Percentiles rank a stretch among this genome's conserved stretches.
These are phyloP conservation scores for Pollenia griseotomentosa DNA, from an alignment of 2,888 invertebrate species.

Conservation along the genomic window DNA sequence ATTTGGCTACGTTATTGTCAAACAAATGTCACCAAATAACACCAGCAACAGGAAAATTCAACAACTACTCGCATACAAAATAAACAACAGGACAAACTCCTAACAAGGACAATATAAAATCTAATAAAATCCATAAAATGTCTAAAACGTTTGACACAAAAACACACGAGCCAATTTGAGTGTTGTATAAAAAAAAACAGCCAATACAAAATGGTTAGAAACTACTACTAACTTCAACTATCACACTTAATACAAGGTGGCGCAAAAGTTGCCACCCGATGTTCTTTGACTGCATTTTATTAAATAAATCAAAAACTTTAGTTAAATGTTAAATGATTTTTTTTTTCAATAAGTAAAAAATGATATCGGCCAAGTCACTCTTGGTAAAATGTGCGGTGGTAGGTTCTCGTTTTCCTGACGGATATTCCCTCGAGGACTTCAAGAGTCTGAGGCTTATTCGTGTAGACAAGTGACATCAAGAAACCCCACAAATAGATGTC, in stretches of 20 bases:
- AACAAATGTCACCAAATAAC: slow-evolving; percentile 66
- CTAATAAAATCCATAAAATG: slow-evolving; percentile 66
- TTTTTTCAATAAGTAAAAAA: too few relatives aligned
- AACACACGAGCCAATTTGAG: slow-evolving; percentile 47
- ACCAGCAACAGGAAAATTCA: slow-evolving; percentile 31
- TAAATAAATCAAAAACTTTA: too few relatives aligned
- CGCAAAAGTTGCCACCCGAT: too few relatives aligned
- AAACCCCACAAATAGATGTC: too few relatives aligned
- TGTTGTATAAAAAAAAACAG: background rate
- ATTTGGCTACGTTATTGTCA: slow-evolving; percentile 56
- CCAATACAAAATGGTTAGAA: slow-evolving; percentile 40
- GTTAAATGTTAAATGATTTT: too few relatives aligned
- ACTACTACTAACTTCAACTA: slow-evolving; percentile 15
- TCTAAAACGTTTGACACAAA: slow-evolving; percentile 51
- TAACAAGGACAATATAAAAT: slow-evolving; percentile 55
- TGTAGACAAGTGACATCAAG: too few relatives aligned
- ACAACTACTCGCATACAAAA: slow-evolving; percentile 23
- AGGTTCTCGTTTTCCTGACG: too few relatives aligned
- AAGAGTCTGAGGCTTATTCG: too few relatives aligned
- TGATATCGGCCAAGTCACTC: too few relatives aligned
- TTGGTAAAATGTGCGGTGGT: too few relatives aligned
- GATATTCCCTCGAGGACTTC: too few relatives aligned
- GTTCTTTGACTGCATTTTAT: too few relatives aligned
- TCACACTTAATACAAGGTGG: background rate
- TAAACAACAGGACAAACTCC: slow-evolving; percentile 14